Conservation (phyloP, 1,140 invertebrate genomes). For the Telenomus remus region DNA sequence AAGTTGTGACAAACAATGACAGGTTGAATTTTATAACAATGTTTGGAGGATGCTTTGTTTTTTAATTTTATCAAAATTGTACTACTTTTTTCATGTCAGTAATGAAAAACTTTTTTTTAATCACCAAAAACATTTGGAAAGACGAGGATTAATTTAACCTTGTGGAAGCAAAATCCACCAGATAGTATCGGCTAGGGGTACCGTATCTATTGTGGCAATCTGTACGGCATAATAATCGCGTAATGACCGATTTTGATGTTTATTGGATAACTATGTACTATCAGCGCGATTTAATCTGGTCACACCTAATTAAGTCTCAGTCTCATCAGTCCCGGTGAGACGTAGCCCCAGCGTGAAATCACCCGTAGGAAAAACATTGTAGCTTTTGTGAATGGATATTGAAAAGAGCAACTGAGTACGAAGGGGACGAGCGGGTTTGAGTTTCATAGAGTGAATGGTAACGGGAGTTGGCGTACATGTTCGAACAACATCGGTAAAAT, state of each 20-base stretch:
- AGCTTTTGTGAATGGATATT: not conserved
- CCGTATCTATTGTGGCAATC: conserved; percentile 23
- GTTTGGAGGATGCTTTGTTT: too few species aligned
- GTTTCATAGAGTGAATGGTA: not conserved
- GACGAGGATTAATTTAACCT: too few species aligned
- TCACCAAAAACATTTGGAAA: not conserved
- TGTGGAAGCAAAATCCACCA: not conserved
- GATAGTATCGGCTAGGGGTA: not conserved
- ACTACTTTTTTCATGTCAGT: too few species aligned
- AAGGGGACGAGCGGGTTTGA: not conserved
- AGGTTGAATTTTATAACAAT: too few species aligned
- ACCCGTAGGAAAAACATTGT: conserved; percentile 18
- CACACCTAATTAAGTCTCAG: conserved; percentile 46
- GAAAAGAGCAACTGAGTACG: not conserved
- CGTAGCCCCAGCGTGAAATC: conserved; percentile 12
- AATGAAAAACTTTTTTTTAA: too few species aligned
- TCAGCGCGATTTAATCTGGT: conserved; percentile 40
- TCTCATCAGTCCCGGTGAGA: conserved; percentile 31
- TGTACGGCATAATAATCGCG: conserved; percentile 32
- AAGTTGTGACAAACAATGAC: not conserved
- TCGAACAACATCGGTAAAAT: conserved; percentile 27
- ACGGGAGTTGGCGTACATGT: conserved; percentile 14
- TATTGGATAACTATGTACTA: conserved; percentile 44
- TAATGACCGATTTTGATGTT: conserved; percentile 43
- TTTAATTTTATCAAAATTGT: too few species aligned